Conservation (phyloP, 37 sponge, comb jelly and placozoan genomes). For the Chondrosia reniformis region DNA sequence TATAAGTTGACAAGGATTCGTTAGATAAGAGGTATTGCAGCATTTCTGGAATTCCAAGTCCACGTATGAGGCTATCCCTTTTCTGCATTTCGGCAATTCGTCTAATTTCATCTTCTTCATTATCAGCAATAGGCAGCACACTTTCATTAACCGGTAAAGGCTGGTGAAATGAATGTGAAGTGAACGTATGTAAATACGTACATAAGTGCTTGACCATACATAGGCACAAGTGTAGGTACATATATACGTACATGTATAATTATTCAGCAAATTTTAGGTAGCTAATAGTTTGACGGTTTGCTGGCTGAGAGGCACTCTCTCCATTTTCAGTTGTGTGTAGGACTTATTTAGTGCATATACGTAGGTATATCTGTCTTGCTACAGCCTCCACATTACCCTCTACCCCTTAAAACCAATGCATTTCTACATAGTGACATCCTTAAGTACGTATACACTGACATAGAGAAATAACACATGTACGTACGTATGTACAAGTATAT, state of each 20-base stretch:
- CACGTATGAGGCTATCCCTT: slow-evolving; percentile 79
- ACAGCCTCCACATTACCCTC: too few relatives aligned
- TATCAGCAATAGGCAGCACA: neutral
- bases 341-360: too few relatives aligned
- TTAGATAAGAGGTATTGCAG: slow-evolving; percentile 46
- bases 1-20: too few relatives aligned
- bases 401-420: too few relatives aligned
- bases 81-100: slow-evolving; percentile 77
- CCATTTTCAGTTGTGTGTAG: too few relatives aligned
- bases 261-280: neutral
- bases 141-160: neutral
- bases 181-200: neutral
- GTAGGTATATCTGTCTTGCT: too few relatives aligned
- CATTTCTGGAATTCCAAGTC: slow-evolving; percentile 73
- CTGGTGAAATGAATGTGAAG: neutral
- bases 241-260: neutral
- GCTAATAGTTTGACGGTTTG: too few relatives aligned
- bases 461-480: too few relatives aligned
- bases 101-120: slow-evolving; percentile 68
- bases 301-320: too few relatives aligned
- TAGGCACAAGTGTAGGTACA: neutral
- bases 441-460: too few relatives aligned
- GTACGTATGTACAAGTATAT: too few relatives aligned
- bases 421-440: too few relatives aligned
- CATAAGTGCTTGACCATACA: neutral